Evolutionary conservation across 1,140 invertebrate genomes (phyloP).

Genomic region (Macrobrachium rosenbergii): DNA sequence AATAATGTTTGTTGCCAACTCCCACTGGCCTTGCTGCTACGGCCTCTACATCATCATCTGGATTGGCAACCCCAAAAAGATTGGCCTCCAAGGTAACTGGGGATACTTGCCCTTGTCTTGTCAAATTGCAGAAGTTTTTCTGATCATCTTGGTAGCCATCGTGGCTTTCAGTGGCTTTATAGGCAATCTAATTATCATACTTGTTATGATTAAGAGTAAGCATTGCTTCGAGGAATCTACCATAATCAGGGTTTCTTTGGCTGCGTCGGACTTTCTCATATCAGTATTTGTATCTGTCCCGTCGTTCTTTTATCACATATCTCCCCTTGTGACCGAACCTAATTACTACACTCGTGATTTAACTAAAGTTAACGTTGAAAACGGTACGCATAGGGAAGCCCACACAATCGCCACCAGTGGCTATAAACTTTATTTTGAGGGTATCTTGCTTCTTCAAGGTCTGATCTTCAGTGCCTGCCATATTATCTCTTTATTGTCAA

Average conservation of each 20-base stretch:
- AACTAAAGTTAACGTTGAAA: not conserved
- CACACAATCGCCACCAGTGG: too few relatives aligned
- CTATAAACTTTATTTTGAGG: not conserved
- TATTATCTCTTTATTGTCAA: conserved; percentile 1
- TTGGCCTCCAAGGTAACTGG: conserved; percentile 19
- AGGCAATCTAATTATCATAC: conserved; percentile 5
- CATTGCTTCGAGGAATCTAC: conserved; percentile 18
- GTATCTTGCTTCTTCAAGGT: conserved; percentile 1
- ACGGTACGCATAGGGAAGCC: not conserved
- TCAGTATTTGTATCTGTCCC: conserved; percentile 21
- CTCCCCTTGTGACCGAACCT: not conserved
- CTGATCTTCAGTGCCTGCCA: not conserved
- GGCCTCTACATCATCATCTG: conserved; percentile 1
- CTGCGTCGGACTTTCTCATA: conserved; percentile 16
- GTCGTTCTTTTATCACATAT: conserved; percentile 13
- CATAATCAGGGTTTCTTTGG: conserved; percentile 10
- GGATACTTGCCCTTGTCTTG: conserved; percentile 32
- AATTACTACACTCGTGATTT: not conserved
- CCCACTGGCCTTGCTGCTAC: conserved; percentile 44
- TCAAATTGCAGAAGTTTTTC: conserved; percentile 29
- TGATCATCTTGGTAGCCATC: conserved; percentile 36
- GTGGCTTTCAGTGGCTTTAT: not conserved
- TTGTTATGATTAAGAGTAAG: not conserved
- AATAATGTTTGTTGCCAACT: not conserved
- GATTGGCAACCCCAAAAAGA: not conserved